Evolutionary conservation across 1,140 invertebrate genomes (phyloP), one percentile per base, ranked within the genome.

Genomic region (Probaryconus sp.): DNA sequence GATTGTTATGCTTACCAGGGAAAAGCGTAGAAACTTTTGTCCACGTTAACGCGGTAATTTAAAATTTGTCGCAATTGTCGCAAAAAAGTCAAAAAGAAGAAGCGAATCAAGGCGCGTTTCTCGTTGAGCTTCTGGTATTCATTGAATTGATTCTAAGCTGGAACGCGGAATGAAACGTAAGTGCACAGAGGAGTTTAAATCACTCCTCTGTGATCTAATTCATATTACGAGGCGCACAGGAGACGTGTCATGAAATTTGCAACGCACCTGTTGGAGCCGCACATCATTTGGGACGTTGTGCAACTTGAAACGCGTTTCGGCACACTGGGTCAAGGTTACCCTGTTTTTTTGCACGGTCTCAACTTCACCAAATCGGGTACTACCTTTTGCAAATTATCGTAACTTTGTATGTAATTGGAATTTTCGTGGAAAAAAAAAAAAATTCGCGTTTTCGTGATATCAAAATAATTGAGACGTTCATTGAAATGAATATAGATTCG

Each of bases 141-240:
- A 35, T 37, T 37, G 47, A 51, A 24, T 35, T 17, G 21, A n/a
- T n/a, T n/a, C n/a, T n/a, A 18, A 38, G 13, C 21, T 28, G 35
- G 50, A 53, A 53, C 40, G 50, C 50, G 35, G 50, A 53, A 40
- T 53, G 50, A 38, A 53, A 38, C 31, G 30, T 21, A 13, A 26
- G 5, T 11, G n/a, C n/a, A n/a, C n/a, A n/a, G 13, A 13, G 35
- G 7, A 26, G 28, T 53, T 53, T 40, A 51, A 51, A 51, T n/a
- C n/a, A n/a, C n/a, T n/a, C 47, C 14, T 16, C 45, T 35, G 45
- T 10, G 45, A 33, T 50, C 30, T 33, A 50, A 50, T 50, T 50
- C 16, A 4, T 17, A 9, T n/a, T 9, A n/a, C 17, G 35, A 50
- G 9, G 14, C 13, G 26, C n/a, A n/a, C n/a, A 28, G 18, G 1